Conservation (phyloP, 2,797 vertebrate species). For the Danio aesculapii region DNA sequence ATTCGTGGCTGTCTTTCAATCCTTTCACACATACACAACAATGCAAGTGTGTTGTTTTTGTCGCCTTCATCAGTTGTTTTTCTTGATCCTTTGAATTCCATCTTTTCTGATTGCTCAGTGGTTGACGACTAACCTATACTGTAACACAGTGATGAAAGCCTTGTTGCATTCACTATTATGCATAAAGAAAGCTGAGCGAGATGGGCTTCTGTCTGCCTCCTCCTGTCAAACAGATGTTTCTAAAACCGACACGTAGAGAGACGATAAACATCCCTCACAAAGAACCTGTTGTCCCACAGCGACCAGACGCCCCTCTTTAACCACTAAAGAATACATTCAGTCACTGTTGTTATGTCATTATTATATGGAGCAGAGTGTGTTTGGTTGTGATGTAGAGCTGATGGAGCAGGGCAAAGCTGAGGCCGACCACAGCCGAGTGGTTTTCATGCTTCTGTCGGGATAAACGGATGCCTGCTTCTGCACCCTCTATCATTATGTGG, state of each 20-base stretch:
- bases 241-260: conserved; percentile 39
- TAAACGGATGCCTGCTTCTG: conserved; percentile 31
- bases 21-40: no score
- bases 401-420: conserved; percentile 18
- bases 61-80: no score
- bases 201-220: background rate
- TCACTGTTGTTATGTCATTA: conserved; percentile 30
- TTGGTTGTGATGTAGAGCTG: conserved; percentile 36
- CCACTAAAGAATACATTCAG: conserved; percentile 21
- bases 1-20: no score
- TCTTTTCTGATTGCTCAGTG: no score
- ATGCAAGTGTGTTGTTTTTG: no score
- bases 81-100: no score
- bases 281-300: conserved; percentile 35
- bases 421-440: conserved; percentile 48
- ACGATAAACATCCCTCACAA: conserved; percentile 29
- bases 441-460: conserved; percentile 35
- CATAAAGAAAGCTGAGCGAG: background rate
- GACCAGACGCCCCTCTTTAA: conserved; percentile 34
- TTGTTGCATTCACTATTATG: background rate
- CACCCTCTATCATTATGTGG: conserved; percentile 53
- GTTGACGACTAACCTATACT: no score
- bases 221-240: conserved; percentile 52
- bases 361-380: conserved; percentile 47
- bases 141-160: no score